phyloP scores from a whole-genome alignment of 2,888 invertebrate species.

The Acanthosepion esculentum region DNA sequence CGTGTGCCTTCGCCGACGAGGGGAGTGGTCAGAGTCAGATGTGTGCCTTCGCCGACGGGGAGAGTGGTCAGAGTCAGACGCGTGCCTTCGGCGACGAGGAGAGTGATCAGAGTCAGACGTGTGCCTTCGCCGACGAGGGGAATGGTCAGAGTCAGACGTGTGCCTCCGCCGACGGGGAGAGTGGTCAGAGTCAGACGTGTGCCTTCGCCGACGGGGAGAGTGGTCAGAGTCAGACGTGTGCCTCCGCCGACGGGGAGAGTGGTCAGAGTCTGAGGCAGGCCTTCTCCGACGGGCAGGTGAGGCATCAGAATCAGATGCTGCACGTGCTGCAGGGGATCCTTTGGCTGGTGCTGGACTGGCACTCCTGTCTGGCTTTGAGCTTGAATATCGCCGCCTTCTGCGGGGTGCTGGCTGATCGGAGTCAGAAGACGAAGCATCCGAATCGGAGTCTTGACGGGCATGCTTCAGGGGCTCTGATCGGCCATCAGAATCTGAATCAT shows the following conservation, averaged over 20 bases:
- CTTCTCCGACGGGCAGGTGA: constrained; percentile 60
- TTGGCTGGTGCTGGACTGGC: not conserved
- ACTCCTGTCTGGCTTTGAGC: not conserved
- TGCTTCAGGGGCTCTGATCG: not conserved
- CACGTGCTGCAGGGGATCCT: not conserved
- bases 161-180: constrained; percentile 58
- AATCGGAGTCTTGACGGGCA: not conserved
- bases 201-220: constrained; percentile 58
- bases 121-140: constrained; percentile 59
- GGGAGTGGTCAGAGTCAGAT: constrained; percentile 65
- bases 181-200: constrained; percentile 63
- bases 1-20: constrained; percentile 78
- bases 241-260: constrained; percentile 68
- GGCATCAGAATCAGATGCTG: constrained; percentile 62
- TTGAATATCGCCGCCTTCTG: not conserved
- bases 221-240: constrained; percentile 80
- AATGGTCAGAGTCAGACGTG: constrained; percentile 65
- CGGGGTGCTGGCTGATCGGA: constrained; percentile 38
- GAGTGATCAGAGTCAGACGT: constrained; percentile 66
- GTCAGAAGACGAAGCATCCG: not conserved
- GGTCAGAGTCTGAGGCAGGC: constrained; percentile 62
- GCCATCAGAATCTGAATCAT: constrained; percentile 59
- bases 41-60: constrained; percentile 63
- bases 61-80: constrained; percentile 76
- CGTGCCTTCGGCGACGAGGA: constrained; percentile 77